Conservation (phyloP, 2,113 vertebrate species). For the Antechinus flavipes region DNA sequence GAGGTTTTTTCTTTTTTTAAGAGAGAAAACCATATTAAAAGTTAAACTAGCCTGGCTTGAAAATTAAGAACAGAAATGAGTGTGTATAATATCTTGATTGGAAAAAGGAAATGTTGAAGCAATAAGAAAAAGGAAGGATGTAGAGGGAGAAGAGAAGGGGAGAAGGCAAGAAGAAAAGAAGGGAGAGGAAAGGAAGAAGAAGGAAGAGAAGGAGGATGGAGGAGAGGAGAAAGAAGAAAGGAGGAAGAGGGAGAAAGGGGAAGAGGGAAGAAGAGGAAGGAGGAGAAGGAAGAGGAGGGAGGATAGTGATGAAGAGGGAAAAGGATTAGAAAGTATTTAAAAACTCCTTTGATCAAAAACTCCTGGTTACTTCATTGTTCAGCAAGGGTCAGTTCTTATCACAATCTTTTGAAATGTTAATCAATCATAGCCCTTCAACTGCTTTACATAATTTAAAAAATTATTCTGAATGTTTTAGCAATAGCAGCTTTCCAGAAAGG, state of each 20-base stretch:
- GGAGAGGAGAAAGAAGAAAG: not conserved
- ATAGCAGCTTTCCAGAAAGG: not conserved
- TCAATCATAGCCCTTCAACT: not conserved
- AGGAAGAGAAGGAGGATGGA: not conserved
- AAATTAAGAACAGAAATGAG: slow-evolving; percentile 7
- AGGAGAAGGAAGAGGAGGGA: not conserved
- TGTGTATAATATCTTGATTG: not conserved
- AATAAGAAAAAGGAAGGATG: too few relatives aligned
- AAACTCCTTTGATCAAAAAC: not conserved
- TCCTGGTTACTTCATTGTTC: not conserved
- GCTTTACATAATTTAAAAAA: not conserved
- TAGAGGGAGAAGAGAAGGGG: not conserved
- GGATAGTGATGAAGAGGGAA: not conserved
- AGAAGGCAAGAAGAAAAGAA: not conserved
- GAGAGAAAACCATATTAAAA: not conserved
- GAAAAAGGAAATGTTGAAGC: not conserved
- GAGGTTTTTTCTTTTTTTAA: not conserved
- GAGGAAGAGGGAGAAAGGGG: too few relatives aligned
- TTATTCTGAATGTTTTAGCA: not conserved
- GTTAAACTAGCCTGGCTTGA: slow-evolving; percentile 23
- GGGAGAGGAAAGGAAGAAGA: not conserved
- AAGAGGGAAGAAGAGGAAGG: not conserved
- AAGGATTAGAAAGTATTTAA: not conserved
- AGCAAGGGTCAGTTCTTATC: not conserved
- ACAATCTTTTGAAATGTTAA: not conserved